These are phyloP conservation scores for Xanthorhoe designata DNA, from an alignment of 2,888 invertebrate genomes.

Conservation along the genomic window DNA sequence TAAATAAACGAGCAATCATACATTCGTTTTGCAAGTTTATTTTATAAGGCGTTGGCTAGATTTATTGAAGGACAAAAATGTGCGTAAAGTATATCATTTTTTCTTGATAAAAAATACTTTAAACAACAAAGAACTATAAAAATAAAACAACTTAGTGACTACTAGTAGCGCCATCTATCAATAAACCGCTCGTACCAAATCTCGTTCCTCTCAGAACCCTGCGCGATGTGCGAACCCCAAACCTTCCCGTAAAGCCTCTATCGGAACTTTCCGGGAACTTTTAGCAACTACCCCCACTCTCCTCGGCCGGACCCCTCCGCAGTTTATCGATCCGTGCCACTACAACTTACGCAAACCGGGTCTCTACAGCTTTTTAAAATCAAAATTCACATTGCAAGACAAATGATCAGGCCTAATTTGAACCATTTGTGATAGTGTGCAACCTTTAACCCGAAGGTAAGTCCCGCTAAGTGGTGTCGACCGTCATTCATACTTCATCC, in stretches of 20 bases:
- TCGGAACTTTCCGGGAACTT: conserved; percentile 61
- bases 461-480: conserved; percentile 45
- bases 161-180: conserved; percentile 41
- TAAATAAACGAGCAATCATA: neutral
- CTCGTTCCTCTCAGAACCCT: conserved; percentile 14
- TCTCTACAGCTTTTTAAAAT: conserved; percentile 60
- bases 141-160: neutral
- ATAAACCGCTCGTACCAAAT: conserved; percentile 6
- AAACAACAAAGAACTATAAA: neutral
- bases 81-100: neutral
- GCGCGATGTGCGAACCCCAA: conserved; percentile 28
- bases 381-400: conserved; percentile 59
- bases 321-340: conserved; percentile 75
- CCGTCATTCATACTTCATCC: conserved; percentile 56
- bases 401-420: conserved; percentile 62
- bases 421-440: conserved; percentile 45
- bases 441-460: conserved; percentile 54
- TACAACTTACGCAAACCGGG: conserved; percentile 73
- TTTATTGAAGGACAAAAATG: neutral
- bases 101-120: neutral
- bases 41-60: neutral
- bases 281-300: conserved; percentile 50
- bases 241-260: conserved; percentile 58
- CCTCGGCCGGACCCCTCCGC: conserved; percentile 37
- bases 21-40: conserved; percentile 1